Percentiles rank a stretch among this genome's conserved stretches.
Conservation (phyloP, 2,888 invertebrate genomes). For the Acronicta leporina region DNA sequence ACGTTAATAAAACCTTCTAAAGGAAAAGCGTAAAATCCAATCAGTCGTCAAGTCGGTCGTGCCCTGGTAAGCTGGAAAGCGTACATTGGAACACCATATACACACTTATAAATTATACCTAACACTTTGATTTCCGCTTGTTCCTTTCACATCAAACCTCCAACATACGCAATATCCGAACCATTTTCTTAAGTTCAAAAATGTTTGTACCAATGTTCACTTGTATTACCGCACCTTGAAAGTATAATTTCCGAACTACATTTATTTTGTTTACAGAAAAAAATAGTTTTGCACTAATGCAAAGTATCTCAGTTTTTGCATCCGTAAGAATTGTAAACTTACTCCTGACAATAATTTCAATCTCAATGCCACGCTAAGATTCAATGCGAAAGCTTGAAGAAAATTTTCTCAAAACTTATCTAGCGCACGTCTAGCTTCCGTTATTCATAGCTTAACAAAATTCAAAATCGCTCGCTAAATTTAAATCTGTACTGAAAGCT, state of each 20-base stretch:
- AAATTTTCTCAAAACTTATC: too few relatives aligned
- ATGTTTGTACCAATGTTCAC: background rate
- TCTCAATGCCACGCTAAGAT: background rate
- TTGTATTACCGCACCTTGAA: background rate
- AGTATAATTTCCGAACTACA: background rate
- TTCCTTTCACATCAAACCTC: slow-evolving; percentile 15
- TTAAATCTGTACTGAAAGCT: too few relatives aligned
- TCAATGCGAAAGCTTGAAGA: background rate
- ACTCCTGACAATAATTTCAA: background rate
- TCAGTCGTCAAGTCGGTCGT: slow-evolving; percentile 8
- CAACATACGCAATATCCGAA: slow-evolving; percentile 17
- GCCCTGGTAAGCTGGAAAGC: slow-evolving; percentile 5
- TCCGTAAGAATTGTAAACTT: background rate
- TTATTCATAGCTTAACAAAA: background rate
- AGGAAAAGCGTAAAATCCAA: slow-evolving; percentile 13
- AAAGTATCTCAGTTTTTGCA: too few relatives aligned
- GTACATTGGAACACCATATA: background rate
- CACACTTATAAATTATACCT: background rate
- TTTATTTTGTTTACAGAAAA: background rate
- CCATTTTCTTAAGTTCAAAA: slow-evolving; percentile 24
- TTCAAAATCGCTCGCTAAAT: too few relatives aligned
- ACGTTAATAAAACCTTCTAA: background rate
- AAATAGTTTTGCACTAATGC: too few relatives aligned
- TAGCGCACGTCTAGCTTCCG: too few relatives aligned
- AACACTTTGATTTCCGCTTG: slow-evolving; percentile 35